These are phyloP conservation scores for Paedocypris sp. DNA, from an alignment of 2,113 vertebrate species.

Conservation along the genomic window DNA sequence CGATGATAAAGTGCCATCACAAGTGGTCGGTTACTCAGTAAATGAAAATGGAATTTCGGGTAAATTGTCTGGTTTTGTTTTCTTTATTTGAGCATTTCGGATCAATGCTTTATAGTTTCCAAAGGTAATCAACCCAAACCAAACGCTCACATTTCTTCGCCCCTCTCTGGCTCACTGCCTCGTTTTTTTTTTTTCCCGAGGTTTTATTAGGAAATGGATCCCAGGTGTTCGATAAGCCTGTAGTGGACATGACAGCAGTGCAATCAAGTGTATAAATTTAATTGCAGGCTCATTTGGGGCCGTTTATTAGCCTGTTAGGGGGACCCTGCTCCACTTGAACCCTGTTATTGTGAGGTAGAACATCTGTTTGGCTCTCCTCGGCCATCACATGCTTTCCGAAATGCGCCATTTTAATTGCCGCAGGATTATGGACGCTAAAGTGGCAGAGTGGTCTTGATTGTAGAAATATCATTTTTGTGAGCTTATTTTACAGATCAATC, in stretches of 20 bases:
- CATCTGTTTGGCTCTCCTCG: constrained; percentile 65
- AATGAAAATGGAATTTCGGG: too few species aligned
- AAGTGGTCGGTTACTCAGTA: too few species aligned
- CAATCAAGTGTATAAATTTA: constrained; percentile 77
- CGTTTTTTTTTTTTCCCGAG: constrained; percentile 28
- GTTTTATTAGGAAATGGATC: constrained; percentile 69
- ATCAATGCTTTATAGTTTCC: too few species aligned
- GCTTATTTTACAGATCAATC: constrained; percentile 5
- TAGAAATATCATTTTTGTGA: constrained; percentile 17
- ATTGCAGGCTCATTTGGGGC: constrained; percentile 73
- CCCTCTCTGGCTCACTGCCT: constrained; percentile 47
- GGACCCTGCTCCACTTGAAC: constrained; percentile 69
- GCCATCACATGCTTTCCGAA: constrained; percentile 49
- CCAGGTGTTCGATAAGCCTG: constrained; percentile 71
- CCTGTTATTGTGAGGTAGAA: constrained; percentile 66
- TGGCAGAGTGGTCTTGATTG: constrained; percentile 22
- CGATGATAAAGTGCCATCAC: too few species aligned
- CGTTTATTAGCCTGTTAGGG: constrained; percentile 71
- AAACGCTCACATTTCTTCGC: constrained; percentile 39
- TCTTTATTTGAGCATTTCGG: too few species aligned
- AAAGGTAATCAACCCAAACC: too few species aligned
- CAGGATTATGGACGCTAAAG: constrained; percentile 44
- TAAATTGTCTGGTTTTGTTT: too few species aligned
- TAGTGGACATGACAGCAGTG: constrained; percentile 72
- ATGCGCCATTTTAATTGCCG: constrained; percentile 36